phyloP scores from a whole-genome alignment of 2,888 invertebrate species.

The Pseudolycoriella hygida region DNA sequence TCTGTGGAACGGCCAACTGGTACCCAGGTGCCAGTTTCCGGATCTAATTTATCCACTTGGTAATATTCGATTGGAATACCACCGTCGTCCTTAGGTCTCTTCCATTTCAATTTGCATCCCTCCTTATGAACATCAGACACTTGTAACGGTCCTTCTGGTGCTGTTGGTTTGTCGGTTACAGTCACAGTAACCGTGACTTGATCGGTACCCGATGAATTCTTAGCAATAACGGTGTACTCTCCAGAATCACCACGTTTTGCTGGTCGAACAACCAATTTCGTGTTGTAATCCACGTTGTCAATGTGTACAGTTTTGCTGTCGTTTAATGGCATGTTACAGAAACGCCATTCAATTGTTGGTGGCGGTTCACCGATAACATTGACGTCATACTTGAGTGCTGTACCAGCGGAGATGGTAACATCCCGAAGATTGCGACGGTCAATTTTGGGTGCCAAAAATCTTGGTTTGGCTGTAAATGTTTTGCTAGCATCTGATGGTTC shows the following conservation, averaged over 20 bases:
- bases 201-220: slow-evolving; percentile 77
- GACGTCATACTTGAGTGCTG: slow-evolving; percentile 84
- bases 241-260: slow-evolving; percentile 68
- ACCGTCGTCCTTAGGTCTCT: slow-evolving; percentile 86
- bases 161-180: slow-evolving; percentile 71
- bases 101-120: slow-evolving; percentile 85
- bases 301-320: slow-evolving; percentile 54
- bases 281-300: slow-evolving; percentile 74
- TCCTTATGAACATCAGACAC: slow-evolving; percentile 81
- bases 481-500: slow-evolving; percentile 81
- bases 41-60: slow-evolving; percentile 88
- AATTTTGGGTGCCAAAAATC: slow-evolving; percentile 87
- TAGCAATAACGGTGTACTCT: slow-evolving; percentile 70
- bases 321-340: slow-evolving; percentile 60
- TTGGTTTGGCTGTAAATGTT: slow-evolving; percentile 68
- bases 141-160: slow-evolving; percentile 81
- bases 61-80: slow-evolving; percentile 91
- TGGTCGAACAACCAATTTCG: slow-evolving; percentile 68
- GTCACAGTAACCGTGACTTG: slow-evolving; percentile 62
- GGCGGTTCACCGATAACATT: slow-evolving; percentile 90
- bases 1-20: slow-evolving; percentile 72
- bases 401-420: slow-evolving; percentile 78
- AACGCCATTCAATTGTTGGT: slow-evolving; percentile 85
- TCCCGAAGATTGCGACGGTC: slow-evolving; percentile 83
- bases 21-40: slow-evolving; percentile 75